Evolutionary conservation across 2,888 invertebrate species (phyloP).

Genomic region (Cartodere bifasciata): DNA sequence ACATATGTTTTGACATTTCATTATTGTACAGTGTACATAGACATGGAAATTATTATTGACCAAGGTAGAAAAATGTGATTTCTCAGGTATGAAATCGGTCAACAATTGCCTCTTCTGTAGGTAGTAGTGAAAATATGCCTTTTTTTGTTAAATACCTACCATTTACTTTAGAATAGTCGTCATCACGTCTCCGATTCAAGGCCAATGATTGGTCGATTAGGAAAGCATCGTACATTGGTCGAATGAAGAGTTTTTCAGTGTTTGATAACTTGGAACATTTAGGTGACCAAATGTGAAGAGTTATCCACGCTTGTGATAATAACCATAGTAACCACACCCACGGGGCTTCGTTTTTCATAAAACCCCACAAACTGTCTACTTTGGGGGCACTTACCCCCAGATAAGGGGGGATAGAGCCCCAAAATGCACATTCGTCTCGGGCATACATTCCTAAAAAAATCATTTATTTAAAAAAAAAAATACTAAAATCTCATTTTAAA

Average conservation of each 20-base stretch:
- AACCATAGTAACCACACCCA: constrained; percentile 77
- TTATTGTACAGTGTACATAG: no score
- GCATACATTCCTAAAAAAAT: constrained; percentile 52
- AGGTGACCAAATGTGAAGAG: constrained; percentile 75
- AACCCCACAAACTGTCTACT: constrained; percentile 40
- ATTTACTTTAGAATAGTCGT: constrained; percentile 36
- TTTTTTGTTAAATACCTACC: background rate
- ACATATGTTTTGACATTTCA: no score
- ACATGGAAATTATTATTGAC: no score
- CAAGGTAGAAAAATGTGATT: no score
- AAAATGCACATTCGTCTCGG: constrained; percentile 55
- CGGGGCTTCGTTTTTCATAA: constrained; percentile 47
- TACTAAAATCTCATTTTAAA: no score
- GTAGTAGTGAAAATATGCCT: no score
- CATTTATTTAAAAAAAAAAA: no score
- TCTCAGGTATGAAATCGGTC: no score
- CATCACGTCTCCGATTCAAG: constrained; percentile 66
- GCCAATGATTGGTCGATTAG: constrained; percentile 76
- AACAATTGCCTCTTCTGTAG: no score
- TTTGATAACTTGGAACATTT: constrained; percentile 70
- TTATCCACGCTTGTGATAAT: constrained; percentile 76
- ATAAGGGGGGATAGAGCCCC: constrained; percentile 69
- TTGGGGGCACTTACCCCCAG: constrained; percentile 66
- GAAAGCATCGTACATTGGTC: constrained; percentile 71
- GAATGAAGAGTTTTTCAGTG: constrained; percentile 72